Evolutionary conservation across 2,113 vertebrate genomes (phyloP), one percentile per base, ranked within the genome.

Genomic region (Mungos mungo): DNA sequence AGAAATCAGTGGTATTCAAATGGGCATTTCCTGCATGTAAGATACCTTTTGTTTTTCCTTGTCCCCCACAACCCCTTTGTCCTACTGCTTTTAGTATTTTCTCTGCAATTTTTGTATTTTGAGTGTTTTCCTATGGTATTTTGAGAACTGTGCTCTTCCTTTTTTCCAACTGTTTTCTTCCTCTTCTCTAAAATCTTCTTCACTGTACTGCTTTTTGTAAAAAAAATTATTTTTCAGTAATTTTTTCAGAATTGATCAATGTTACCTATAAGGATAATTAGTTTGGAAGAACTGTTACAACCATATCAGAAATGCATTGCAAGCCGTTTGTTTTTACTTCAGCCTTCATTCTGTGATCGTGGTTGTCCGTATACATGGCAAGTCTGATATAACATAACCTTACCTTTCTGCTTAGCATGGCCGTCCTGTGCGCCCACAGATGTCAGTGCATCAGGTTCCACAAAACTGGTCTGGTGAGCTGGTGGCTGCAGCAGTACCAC

Each of bases 391-490:
- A 71, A 54, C 57, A 11, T 16, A 90, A 79, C 63, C 35, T 52
- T 93, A 68, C n/a, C 52, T 91, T 63, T 83, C 89, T 74, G 76
- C 18, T 93, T 91, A 50, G 57, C 76, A 45, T 74, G 85, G n/a
- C 31, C 35, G 77, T 45, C 21, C 29, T 90, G 9, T 45, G 1
- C 68, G 81, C 80, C 50, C 33, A 86, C 9, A 76, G 52, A 71
- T 90, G 57, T 96, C 47, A 89, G 69, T 90, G 19, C 15, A 11
- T 71, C 27, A 60, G 35, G 10, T 94, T 10, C 33, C 25, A 35
- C 15, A 25, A 92, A 35, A 66, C 5, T 52, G 74, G 29, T 33
- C 33, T 41, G 0, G 74, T 66, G 31, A 57, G 14, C 68, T 66
- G 69, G 29, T 88, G 47, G 65, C 63, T 27, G 57, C 74, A 87